A percentile compares a stretch with the other conserved stretches of the same genome.
phyloP scores from a whole-genome alignment of 2,888 invertebrate genomes.

The Mythimna ferrago region DNA sequence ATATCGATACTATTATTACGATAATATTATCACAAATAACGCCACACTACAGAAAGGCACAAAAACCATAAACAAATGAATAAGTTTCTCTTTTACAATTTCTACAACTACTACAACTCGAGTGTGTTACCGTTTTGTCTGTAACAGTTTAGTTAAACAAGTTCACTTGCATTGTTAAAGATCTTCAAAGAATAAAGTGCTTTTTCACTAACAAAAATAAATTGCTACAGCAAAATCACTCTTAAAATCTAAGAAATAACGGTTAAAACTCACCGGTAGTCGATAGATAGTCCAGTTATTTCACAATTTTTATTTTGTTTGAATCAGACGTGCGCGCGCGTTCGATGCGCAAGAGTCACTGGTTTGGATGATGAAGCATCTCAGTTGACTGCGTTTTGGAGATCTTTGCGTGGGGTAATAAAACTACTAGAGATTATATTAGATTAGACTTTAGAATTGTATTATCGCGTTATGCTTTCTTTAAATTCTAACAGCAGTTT shows the following conservation, averaged over 20 bases:
- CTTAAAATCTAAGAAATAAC: neutral
- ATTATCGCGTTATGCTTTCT: neutral
- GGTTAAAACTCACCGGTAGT: constrained; percentile 30
- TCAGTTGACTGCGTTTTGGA: constrained; percentile 27
- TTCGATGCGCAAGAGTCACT: constrained; percentile 46
- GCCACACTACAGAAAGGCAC: neutral
- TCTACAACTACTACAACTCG: neutral
- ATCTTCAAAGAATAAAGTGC: neutral
- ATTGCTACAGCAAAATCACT: constrained; percentile 1
- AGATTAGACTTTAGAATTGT: neutral
- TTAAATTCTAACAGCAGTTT: neutral
- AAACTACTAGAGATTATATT: constrained; percentile 24
- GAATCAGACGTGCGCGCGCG: constrained; percentile 22
- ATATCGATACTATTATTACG: neutral
- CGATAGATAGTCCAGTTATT: constrained; percentile 19
- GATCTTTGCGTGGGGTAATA: constrained; percentile 28
- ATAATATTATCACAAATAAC: neutral
- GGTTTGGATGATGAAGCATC: constrained; percentile 38
- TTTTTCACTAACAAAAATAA: neutral
- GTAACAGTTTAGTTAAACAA: constrained; percentile 2
- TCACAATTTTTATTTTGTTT: constrained; percentile 29
- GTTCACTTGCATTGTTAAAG: neutral
- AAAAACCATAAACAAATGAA: neutral
- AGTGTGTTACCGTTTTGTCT: constrained; percentile 21
- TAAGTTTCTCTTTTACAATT: neutral